A percentile compares a stretch with the other conserved stretches of the same genome.
Evolutionary conservation across 2,113 vertebrate genomes (phyloP).

Genomic region (Entosphenus tridentatus): DNA sequence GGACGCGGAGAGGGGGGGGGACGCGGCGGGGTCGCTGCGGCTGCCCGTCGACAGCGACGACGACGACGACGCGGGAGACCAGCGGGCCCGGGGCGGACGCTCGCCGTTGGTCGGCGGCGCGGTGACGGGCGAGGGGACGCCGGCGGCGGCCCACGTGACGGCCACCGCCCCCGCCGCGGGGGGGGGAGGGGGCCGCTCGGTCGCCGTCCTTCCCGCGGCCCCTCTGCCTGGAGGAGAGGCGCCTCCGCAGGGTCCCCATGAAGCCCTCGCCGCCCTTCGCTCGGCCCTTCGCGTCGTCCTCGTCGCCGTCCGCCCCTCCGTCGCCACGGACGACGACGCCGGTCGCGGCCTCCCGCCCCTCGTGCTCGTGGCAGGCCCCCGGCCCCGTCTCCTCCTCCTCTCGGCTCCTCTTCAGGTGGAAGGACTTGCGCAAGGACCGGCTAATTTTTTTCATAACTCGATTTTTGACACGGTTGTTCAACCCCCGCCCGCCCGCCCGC

Average conservation of each 20-base stretch:
- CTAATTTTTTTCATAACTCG: conserved; percentile 88
- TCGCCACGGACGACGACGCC: conserved; percentile 75
- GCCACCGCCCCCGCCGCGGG: too few relatives aligned
- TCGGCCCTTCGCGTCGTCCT: conserved; percentile 33
- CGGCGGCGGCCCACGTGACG: too few relatives aligned
- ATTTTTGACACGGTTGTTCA: too few relatives aligned
- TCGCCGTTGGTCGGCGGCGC: too few relatives aligned
- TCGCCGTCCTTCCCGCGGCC: conserved; percentile 48
- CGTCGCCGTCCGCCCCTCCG: conserved; percentile 54
- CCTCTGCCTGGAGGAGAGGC: conserved; percentile 86
- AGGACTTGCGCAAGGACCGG: conserved; percentile 91
- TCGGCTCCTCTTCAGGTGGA: conserved; percentile 84
- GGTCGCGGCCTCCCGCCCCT: conserved; percentile 64
- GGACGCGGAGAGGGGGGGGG: conserved; percentile 12
- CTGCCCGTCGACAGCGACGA: not conserved
- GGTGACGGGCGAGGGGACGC: too few relatives aligned
- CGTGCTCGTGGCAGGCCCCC: conserved; percentile 48
- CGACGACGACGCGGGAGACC: too few relatives aligned
- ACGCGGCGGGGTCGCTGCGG: not conserved
- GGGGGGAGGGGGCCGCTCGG: too few relatives aligned
- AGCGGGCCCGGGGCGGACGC: too few relatives aligned
- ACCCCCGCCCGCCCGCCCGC: too few relatives aligned
- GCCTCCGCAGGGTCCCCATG: conserved; percentile 81
- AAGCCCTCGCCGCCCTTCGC: conserved; percentile 65
- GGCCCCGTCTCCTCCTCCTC: conserved; percentile 86